Base-by-base conservation (phyloP, 2,797 vertebrate species). In the Knipowitschia caucasica region DNA sequence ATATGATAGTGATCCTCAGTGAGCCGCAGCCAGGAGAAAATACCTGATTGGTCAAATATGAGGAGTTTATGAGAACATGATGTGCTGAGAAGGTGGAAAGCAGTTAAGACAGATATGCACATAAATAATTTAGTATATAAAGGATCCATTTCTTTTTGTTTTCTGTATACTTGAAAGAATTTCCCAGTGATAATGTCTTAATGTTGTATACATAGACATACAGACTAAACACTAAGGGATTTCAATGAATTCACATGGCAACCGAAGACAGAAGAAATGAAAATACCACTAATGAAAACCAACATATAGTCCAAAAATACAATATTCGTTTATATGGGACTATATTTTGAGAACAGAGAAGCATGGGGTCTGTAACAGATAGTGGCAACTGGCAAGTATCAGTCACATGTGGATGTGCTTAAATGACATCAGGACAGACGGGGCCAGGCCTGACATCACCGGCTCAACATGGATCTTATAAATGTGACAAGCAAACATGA, bases 351-450 rank as follows among this genome's bases (percentile, higher is more conserved):
- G 20, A 21, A 33, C 33, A 14, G 15, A 5, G 5, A 15, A 30
- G 17, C 23, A 9, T 40, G 23, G 26, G 53, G 2, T 9, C 29
- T 17, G 39, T 20, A 42, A 18, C n/a, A n/a, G n/a, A n/a, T n/a
- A n/a, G 39, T 45, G 4, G 25, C 50, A 38, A 29, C 34, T 38
- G 46, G 26, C 31, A 53, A 40, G 51, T 38, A 36, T 74, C 64
- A 60, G 25, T 42, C 47, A 66, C 43, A 9, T 59, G 35, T 42
- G 58, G 47, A 69, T 50, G 62, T 62, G 56, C 56, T 59, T 50
- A 75, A 76, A 65, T 50, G 34, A 42, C 23, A 52, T 64, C 45
- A 58, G 43, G 30, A 33, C 26, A 56, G 63, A 73, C 56, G 27
- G n/a, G 68, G 38, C 50, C 52, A 54, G 58, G 30, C 34, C 27